These are phyloP conservation scores for Pitangus sulphuratus DNA, from an alignment of 2,797 vertebrate genomes.

Conservation along the genomic window DNA sequence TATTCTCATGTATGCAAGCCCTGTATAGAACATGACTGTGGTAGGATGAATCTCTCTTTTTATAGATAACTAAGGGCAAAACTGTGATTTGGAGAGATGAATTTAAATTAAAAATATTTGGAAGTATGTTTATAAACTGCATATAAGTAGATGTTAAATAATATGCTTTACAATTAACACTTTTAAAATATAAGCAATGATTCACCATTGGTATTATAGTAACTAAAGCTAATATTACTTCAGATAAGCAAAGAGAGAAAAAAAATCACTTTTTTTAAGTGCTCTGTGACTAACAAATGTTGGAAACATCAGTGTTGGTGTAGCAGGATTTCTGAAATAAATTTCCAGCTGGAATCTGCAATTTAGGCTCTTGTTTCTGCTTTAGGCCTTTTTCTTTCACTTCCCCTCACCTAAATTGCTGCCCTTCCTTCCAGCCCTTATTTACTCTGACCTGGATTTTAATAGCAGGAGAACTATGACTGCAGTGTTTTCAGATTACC, in stretches of 20 bases:
- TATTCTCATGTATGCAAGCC: background rate
- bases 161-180: background rate
- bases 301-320: background rate
- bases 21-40: background rate
- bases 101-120: background rate
- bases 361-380: background rate
- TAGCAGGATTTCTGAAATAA: background rate
- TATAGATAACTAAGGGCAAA: background rate
- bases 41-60: background rate
- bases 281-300: background rate
- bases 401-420: slow-evolving; percentile 16
- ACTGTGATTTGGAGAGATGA: background rate
- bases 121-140: background rate
- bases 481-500: slow-evolving; percentile 66
- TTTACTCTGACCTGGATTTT: slow-evolving; percentile 46
- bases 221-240: background rate
- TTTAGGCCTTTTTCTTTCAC: slow-evolving; percentile 25
- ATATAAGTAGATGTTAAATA: background rate
- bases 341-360: background rate
- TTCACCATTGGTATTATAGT: background rate
- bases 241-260: background rate
- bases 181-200: background rate
- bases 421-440: slow-evolving; percentile 29
- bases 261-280: background rate
- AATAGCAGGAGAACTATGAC: slow-evolving; percentile 50